These are phyloP conservation scores for Leucophenga maculata DNA, from an alignment of 2,888 invertebrate species.

Conservation along the genomic window DNA sequence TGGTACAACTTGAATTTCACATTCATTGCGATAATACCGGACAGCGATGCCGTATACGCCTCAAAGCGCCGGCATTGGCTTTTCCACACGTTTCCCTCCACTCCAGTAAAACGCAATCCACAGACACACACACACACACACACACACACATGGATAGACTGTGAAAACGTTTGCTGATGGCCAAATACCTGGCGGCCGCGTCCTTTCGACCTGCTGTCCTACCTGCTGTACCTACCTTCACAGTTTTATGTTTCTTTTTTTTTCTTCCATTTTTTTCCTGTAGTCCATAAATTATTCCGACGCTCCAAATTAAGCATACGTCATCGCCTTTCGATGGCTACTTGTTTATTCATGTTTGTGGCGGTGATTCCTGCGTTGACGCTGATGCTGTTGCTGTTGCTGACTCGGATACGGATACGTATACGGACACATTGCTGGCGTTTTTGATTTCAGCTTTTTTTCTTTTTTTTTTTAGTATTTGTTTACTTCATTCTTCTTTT, in stretches of 20 bases:
- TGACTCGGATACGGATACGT: neutral
- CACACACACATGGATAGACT: too few relatives aligned
- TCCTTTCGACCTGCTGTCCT: neutral
- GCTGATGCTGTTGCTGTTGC: too few relatives aligned
- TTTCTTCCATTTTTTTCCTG: neutral
- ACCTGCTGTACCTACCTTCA: too few relatives aligned
- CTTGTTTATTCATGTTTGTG: constrained; percentile 24
- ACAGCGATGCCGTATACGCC: too few relatives aligned
- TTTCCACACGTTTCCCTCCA: too few relatives aligned
- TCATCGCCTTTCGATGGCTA: constrained; percentile 63
- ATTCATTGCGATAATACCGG: too few relatives aligned
- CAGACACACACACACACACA: too few relatives aligned
- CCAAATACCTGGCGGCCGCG: neutral
- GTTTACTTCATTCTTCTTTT: neutral
- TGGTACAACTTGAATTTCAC: too few relatives aligned
- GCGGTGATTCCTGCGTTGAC: constrained; percentile 8
- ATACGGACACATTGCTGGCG: neutral
- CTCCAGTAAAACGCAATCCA: too few relatives aligned
- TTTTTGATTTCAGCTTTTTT: neutral
- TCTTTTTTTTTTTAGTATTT: neutral
- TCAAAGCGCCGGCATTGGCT: too few relatives aligned
- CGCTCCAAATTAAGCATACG: constrained; percentile 66
- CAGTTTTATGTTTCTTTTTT: neutral
- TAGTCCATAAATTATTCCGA: constrained; percentile 60
- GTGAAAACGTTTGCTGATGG: neutral